phyloP scores from a whole-genome alignment of 2,888 invertebrate species.

The Drosophila antonietae region DNA sequence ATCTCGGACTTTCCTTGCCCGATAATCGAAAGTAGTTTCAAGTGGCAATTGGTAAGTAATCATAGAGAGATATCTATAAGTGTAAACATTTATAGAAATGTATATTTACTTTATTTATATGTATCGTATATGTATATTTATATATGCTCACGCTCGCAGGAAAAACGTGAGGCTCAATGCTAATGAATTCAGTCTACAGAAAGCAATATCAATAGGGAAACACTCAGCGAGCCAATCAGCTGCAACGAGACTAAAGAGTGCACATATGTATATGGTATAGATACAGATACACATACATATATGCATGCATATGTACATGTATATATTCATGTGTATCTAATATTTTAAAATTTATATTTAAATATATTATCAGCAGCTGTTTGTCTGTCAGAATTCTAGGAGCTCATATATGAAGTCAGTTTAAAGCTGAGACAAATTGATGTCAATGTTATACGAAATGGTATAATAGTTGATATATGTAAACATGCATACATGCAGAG shows the following conservation, averaged over 20 bases:
- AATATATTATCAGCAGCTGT: slow-evolving; percentile 14
- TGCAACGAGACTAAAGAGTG: not conserved
- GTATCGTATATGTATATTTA: not conserved
- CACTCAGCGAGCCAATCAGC: not conserved
- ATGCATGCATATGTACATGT: not conserved
- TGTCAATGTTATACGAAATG: not conserved
- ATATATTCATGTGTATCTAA: not conserved
- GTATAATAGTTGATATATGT: not conserved
- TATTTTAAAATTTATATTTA: not conserved
- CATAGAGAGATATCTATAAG: not conserved
- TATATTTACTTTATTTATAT: not conserved
- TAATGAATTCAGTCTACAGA: slow-evolving; percentile 55
- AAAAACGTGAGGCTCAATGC: slow-evolving; percentile 58
- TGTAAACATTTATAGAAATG: slow-evolving; percentile 15
- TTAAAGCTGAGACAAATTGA: not conserved
- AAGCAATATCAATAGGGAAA: slow-evolving; percentile 37
- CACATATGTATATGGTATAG: not conserved
- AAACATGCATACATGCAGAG: not conserved
- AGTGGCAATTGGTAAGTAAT: slow-evolving; percentile 25
- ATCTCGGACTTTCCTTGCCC: slow-evolving; percentile 25
- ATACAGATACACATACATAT: not conserved
- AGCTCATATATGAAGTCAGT: not conserved
- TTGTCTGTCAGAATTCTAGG: not conserved
- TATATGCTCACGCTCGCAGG: slow-evolving; percentile 31
- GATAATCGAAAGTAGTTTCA: slow-evolving; percentile 28